Base-by-base conservation (phyloP, 2,797 vertebrate genomes). In the Micromesistius poutassou region DNA sequence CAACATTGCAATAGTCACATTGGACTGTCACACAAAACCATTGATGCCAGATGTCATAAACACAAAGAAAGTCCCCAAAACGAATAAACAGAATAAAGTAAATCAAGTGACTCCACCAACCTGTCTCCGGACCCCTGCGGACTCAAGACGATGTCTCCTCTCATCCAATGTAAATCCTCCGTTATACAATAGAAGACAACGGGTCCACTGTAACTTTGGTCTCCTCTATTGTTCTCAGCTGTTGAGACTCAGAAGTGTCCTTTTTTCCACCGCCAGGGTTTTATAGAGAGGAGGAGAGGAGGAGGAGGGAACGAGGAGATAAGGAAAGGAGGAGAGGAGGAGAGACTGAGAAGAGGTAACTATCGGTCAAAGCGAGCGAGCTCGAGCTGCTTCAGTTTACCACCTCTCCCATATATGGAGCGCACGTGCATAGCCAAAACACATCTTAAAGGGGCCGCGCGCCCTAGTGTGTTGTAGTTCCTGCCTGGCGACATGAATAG, bases 341-440 rank as follows among this genome's bases (percentile, higher is more conserved):
- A 81, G 85, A 68, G 25, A 74, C 36, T 50, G 66, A 81, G 83
- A 74, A 55, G 89, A 92, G 94, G 94, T 95, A 92, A 95, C 94
- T 94, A 80, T 76, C 94, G 94, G 94, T 94, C 94, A 95, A 42
- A 73, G 38, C 72, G 66, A 66, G 74, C 73, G 66, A 66, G 74
- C 73, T 78, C 35, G 55, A 62, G 55, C 55, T 25, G 22, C 55
- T 62, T 28, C 9, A 72, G 83, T 80, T 74, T 89, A 85, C 86
- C 80, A 85, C 88, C 78, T 82, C 82, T 85, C 83, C 90, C 90
- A 77, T 91, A 92, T 87, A 93, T 90, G 89, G 92, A 75, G 78
- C 90, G 93, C 94, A 94, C 94, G 94, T 94, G 94, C 88, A 62
- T 74, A 89, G 85, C 87, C 92, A 93, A 92, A 94, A 94, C 93